Evolutionary conservation across 1,140 invertebrate species (phyloP), one percentile per base, ranked within the genome.

Genomic region (Hermatobates lingyangjiaoensis): DNA sequence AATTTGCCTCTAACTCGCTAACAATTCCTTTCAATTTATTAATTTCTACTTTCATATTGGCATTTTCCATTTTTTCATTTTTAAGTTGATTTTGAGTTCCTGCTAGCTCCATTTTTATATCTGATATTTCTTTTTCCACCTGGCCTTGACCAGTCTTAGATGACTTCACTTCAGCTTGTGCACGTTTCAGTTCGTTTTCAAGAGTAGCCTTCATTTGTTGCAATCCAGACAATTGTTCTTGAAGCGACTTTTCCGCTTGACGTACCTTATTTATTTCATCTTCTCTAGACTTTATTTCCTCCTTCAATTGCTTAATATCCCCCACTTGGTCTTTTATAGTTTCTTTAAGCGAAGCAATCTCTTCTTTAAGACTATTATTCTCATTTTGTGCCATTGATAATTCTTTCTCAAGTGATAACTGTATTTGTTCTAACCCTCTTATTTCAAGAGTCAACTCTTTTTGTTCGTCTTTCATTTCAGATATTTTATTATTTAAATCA

Each of bases 151-250:
- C 53, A 15, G 20, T 4, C 27, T 45, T 50, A 10, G 42, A 7
- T 21, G 3, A 24, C 2, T 1, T 5, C 2, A 46, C 34, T 15
- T 7, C 2, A 10, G 34, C 20, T 15, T 45, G 23, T 3, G 27
- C n/a, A 1, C 26, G 27, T 14, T 27, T 45, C 1, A 45, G 25
- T 2, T 54, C n/a, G 25, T 23, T 38, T 44, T 54, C 53, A 14
- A 50, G 24, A 18, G 15, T 25, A 2, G 15, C 27, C 42, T 49
- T 50, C 15, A 54, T 10, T 40, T 28, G 38, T 10, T 46, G 30
- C 12, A 54, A 25, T 24, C 53, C 53, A 7, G n/a, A 25, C 18
- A 54, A 4, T 42, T 54, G 34, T 18, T 54, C 48, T 50, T 45
- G 45, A n/a, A 46, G 26, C 30, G 48, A 2, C 18, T 27, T 46